Evolutionary conservation across 2,797 vertebrate genomes (phyloP).

Genomic region (Pangasius mekongensis): DNA sequence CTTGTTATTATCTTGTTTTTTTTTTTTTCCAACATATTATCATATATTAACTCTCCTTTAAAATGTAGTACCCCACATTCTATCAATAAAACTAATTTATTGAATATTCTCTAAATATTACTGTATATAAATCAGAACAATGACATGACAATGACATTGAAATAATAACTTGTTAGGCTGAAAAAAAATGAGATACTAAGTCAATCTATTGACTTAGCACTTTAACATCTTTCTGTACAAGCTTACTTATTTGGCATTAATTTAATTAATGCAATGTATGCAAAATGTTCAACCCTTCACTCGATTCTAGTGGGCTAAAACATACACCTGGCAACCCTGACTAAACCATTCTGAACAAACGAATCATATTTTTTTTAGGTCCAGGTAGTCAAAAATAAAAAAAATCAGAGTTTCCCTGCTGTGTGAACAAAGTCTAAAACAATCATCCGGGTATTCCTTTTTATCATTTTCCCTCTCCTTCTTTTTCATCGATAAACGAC

Average conservation of each 20-base stretch:
- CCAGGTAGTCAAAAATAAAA: neutral
- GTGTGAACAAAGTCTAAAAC: neutral
- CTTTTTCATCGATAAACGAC: slow-evolving; percentile 62
- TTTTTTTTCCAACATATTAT: neutral
- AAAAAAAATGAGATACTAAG: neutral
- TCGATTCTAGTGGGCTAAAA: neutral
- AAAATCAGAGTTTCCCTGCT: neutral
- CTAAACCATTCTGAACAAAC: neutral
- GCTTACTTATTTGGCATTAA: neutral
- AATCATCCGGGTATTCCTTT: neutral
- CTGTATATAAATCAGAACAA: neutral
- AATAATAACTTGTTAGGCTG: too few relatives aligned
- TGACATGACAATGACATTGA: too few relatives aligned
- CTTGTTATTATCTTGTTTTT: neutral
- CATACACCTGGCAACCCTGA: slow-evolving; percentile 3
- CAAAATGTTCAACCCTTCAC: neutral
- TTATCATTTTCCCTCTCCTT: slow-evolving; percentile 10
- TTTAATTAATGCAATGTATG: neutral
- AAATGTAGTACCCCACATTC: neutral
- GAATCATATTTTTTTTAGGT: neutral
- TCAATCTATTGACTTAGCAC: neutral
- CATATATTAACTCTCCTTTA: neutral
- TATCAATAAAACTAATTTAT: too few relatives aligned
- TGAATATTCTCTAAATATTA: neutral
- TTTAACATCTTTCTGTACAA: neutral